phyloP scores from a whole-genome alignment of 2,797 vertebrate species.

The Phalanger gymnotis region DNA sequence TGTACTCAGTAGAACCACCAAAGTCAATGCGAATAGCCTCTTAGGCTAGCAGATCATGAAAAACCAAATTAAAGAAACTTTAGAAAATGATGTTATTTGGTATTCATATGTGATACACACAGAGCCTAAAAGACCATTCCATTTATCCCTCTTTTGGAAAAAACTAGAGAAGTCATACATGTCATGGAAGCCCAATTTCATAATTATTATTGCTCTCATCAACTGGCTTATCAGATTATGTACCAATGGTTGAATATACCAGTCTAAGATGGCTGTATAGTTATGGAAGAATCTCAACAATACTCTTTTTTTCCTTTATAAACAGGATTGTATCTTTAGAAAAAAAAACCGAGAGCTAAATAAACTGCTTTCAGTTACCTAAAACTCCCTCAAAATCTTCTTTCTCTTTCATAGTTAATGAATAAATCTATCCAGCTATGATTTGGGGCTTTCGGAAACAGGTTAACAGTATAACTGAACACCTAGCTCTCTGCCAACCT shows the following conservation, averaged over 20 bases:
- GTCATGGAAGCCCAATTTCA: no score
- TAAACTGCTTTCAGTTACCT: not conserved
- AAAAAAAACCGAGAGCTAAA: not conserved
- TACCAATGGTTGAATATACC: not conserved
- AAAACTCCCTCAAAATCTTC: not conserved
- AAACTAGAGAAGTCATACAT: no score
- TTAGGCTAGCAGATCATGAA: not conserved
- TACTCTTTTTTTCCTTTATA: not conserved
- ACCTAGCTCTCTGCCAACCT: not conserved
- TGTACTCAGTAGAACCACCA: not conserved
- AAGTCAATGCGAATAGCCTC: not conserved
- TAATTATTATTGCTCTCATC: no score
- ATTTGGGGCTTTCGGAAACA: not conserved
- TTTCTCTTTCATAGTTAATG: not conserved
- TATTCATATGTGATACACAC: no score
- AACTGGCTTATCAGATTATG: not conserved
- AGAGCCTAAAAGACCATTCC: no score
- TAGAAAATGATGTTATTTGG: no score
- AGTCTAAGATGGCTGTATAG: not conserved
- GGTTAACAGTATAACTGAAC: not conserved
- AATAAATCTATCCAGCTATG: not conserved
- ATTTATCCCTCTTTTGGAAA: no score
- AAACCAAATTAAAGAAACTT: not conserved
- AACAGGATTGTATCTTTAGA: not conserved
- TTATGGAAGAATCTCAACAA: not conserved